Percentiles rank a stretch among this genome's conserved stretches.
phyloP scores from a whole-genome alignment of 2,797 vertebrate species.

The Cryptoprocta ferox region DNA sequence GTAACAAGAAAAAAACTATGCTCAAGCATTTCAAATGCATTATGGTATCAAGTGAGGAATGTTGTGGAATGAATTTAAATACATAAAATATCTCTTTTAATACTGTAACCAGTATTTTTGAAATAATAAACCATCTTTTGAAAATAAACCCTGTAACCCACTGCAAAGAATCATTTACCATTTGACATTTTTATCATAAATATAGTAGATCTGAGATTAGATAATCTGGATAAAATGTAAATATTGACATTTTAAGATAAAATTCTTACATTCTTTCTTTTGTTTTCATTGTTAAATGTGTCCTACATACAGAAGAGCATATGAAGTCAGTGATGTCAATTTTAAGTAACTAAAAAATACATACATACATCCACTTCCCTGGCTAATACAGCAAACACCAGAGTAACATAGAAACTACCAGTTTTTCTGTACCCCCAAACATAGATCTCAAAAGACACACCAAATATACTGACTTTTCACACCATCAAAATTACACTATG shows the following conservation, averaged over 20 bases:
- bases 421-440: background rate
- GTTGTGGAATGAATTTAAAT: background rate
- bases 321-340: background rate
- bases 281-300: background rate
- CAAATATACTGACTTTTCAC: background rate
- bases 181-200: background rate
- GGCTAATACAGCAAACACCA: background rate
- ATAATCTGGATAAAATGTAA: background rate
- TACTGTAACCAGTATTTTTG: too few species aligned
- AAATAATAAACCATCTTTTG: too few species aligned
- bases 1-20: background rate
- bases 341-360: background rate
- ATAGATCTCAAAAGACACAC: background rate
- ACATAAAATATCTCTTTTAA: background rate
- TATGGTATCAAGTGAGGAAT: background rate
- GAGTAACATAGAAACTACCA: background rate
- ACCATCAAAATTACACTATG: background rate
- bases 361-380: background rate
- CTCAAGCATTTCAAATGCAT: background rate
- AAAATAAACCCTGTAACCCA: background rate
- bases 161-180: background rate
- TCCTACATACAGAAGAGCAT: background rate
- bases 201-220: background rate
- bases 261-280: background rate
- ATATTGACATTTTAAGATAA: background rate